Evolutionary conservation across 1,140 invertebrate species (phyloP).

Genomic region (Rhizoglyphus robini): DNA sequence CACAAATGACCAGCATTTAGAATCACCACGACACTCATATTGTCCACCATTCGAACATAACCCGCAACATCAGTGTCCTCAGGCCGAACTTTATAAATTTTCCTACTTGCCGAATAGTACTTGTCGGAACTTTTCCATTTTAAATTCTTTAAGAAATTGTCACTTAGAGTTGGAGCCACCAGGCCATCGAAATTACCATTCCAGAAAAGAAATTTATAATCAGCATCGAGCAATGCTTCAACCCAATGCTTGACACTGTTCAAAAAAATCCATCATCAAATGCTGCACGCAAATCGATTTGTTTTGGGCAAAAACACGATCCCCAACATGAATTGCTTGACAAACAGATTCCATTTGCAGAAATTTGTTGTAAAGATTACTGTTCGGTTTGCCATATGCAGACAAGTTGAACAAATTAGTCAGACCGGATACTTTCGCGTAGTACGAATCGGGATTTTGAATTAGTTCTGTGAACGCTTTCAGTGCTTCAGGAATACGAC

Average conservation of each 20-base stretch:
- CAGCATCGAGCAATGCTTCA: conserved; percentile 43
- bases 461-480: conserved; percentile 44
- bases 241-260: conserved; percentile 61
- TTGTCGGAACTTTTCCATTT: conserved; percentile 49
- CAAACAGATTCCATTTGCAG: conserved; percentile 41
- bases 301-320: conserved; percentile 50
- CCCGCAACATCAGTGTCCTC: conserved; percentile 52
- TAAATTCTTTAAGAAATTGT: conserved; percentile 50
- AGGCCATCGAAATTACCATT: conserved; percentile 73
- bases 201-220: conserved; percentile 38
- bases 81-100: conserved; percentile 47
- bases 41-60: conserved; percentile 54
- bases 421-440: conserved; percentile 64
- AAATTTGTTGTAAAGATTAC: conserved; percentile 35
- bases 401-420: conserved; percentile 62
- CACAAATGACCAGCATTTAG: conserved; percentile 70
- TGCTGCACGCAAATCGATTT: conserved; percentile 49
- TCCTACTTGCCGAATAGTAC: conserved; percentile 49
- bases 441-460: conserved; percentile 37
- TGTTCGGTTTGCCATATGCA: conserved; percentile 34
- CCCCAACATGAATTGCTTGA: conserved; percentile 62
- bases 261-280: conserved; percentile 62
- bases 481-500: conserved; percentile 22
- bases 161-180: conserved; percentile 59
- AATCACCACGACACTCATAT: conserved; percentile 58